These are phyloP conservation scores for Siniperca undulata DNA, from an alignment of 2,797 vertebrate species.

Conservation along the genomic window DNA sequence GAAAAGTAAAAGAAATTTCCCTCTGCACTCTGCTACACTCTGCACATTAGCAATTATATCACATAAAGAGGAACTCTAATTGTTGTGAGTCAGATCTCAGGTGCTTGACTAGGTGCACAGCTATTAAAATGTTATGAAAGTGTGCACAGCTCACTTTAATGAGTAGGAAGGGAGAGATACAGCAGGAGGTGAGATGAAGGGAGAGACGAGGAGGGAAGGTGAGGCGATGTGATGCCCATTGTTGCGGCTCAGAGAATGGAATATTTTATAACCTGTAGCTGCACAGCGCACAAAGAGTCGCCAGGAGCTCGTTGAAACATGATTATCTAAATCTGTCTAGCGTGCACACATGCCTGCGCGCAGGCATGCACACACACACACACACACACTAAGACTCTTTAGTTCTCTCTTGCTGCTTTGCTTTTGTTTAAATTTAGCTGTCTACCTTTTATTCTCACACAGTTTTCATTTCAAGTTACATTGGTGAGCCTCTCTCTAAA, in stretches of 20 bases:
- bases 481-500: background rate
- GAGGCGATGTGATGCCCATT: conserved; percentile 39
- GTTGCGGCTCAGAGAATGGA: conserved; percentile 55
- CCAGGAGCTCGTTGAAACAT: conserved; percentile 58
- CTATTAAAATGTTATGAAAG: conserved; percentile 71
- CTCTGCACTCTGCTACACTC: conserved; percentile 7
- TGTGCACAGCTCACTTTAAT: conserved; percentile 61
- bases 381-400: background rate
- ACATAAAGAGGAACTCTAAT: conserved; percentile 57
- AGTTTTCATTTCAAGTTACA: conserved; percentile 10
- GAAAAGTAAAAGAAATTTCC: conserved; percentile 15
- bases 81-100: conserved; percentile 55
- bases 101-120: conserved; percentile 14
- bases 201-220: conserved; percentile 29
- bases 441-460: conserved; percentile 22
- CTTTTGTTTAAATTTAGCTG: background rate
- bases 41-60: conserved; percentile 35
- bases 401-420: background rate
- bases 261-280: conserved; percentile 70
- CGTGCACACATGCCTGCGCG: background rate
- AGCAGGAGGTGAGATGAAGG: conserved; percentile 24
- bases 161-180: conserved; percentile 43
- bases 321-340: conserved; percentile 66
- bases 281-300: conserved; percentile 45
- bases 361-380: background rate